Base-by-base conservation (phyloP, 2,888 invertebrate species). In the Rotaria macrura region DNA sequence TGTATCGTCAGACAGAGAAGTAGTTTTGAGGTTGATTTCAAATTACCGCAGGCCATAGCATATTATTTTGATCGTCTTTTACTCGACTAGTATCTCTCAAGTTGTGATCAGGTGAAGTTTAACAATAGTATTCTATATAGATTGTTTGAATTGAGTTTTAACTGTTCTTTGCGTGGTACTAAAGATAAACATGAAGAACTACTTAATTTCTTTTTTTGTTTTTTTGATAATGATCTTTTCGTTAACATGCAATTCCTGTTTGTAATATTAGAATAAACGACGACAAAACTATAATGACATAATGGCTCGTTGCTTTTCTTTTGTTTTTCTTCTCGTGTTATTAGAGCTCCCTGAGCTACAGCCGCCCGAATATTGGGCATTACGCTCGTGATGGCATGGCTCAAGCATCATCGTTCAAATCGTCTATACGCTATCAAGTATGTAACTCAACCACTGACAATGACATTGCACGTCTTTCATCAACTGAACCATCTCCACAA, bases 361-460 rank as follows among this genome's bases (percentile, higher is more conserved):
- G 65, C 65, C 65, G 65, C 65, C 65, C 65, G 17, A 20, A 34
- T 65, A 29, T 34, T 65, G 65, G 65, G 65, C 65, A 65, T 65
- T 29, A 65, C 65, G 65, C 65, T 65, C 65, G 65, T 65, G 65
- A 65, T 65, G 65, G 65, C 65, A 65, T 65, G 65, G 65, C 65
- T 65, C 65, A 65, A 65, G 65, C 65, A 7, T 65, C 65, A 65
- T 65, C 65, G 65, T 65, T 65, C 65, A 65, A 65, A 65, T 29
- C 65, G 34, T 65, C 65, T 65, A 34, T 65, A 34, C 65, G 65
- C 65, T 65, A 38, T 65, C 65, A 65, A 65, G 65, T 65, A 29
- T 65, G 65, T 34, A 65, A 65, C 38, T 65, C 65, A 65, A 65
- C 29, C 34, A 65, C 65, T 65, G 65, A 65, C 65, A 65, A 65